Percentiles rank a stretch among this genome's conserved stretches.
phyloP scores from a whole-genome alignment of 2,797 vertebrate genomes.

The Arctocebus calabarensis region DNA sequence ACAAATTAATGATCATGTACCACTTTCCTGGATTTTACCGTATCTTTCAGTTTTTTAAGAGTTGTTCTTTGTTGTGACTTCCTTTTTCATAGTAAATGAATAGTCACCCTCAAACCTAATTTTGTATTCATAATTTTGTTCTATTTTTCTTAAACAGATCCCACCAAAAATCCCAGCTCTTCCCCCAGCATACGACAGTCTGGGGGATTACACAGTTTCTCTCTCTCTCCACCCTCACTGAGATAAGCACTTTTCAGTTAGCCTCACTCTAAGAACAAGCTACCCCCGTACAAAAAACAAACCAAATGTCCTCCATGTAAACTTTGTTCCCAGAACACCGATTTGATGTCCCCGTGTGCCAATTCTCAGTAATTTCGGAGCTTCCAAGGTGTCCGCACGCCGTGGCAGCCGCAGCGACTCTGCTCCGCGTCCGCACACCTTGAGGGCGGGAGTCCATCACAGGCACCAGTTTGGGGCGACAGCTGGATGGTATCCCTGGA shows the following conservation, averaged over 20 bases:
- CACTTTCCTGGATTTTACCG: neutral
- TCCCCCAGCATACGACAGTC: neutral
- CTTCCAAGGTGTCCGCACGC: rapidly evolving
- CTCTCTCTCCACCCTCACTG: too few relatives aligned
- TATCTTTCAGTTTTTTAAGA: neutral
- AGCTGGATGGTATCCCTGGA: neutral
- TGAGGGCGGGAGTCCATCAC: rapidly evolving
- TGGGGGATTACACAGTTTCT: neutral
- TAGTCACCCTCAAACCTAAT: neutral
- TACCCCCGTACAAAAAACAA: neutral
- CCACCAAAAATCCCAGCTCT: neutral
- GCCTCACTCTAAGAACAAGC: neutral
- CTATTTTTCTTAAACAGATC: neutral
- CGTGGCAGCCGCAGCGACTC: rapidly evolving
- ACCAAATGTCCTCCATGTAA: rapidly evolving
- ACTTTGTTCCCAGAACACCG: neutral
- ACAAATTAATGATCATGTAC: neutral
- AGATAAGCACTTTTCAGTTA: neutral
- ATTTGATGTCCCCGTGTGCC: neutral
- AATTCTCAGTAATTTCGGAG: neutral
- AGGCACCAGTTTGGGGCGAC: rapidly evolving
- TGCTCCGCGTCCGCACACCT: rapidly evolving
- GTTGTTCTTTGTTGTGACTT: neutral
- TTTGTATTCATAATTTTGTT: neutral
- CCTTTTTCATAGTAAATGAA: neutral